Base-by-base conservation (phyloP, 2,797 vertebrate species). In the Hylomyscus alleni region DNA sequence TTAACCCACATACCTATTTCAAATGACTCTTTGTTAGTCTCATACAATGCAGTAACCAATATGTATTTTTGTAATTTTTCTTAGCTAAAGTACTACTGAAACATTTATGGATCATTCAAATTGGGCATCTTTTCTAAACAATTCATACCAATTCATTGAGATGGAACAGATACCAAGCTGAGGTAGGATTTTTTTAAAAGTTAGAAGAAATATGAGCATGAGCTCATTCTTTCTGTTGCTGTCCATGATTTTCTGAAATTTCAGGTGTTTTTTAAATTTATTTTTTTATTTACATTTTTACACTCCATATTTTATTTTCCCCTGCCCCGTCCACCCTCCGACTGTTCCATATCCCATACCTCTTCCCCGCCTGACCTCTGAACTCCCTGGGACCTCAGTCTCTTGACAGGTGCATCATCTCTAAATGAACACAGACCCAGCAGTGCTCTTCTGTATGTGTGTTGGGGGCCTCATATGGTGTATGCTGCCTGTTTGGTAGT, bases 21-120 rank as follows among this genome's bases (percentile, higher is more conserved):
- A 90, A 94, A 83, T 52, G 20, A 72, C 29, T 87, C 6, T 89
- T 87, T 14, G 10, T 0, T 22, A 90, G 29, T 58, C 13, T 92
- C 22, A 54, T n/a, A 62, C 0, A 87, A 56, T 22, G 15, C 13
- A 50, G 4, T 34, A 50, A 47, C 7, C 15, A 17, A 19, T 76
- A 75, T 90, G 81, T 69, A 81, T 77, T 47, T 92, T 93, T n/a
- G 88, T 44, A 85, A 58, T 52, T 7, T 84, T 90, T 72, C 29
- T 44, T 93, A 78, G 26, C 34, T 92, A 4, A 24, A 34, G 6
- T 60, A 77, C 13, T 72, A 92, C 75, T 37, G 58, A 85, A 34
- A 24, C 37, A 40, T 37, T 44, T 82, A 40, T 24, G 10, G 11
- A 83, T n/a, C 3, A 26, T 90, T 95, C n/a, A 69, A 0, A 14